Evolutionary conservation across 2,797 vertebrate species (phyloP), one percentile per base, ranked within the genome.

Genomic region (Melanotaenia trifasciata): DNA sequence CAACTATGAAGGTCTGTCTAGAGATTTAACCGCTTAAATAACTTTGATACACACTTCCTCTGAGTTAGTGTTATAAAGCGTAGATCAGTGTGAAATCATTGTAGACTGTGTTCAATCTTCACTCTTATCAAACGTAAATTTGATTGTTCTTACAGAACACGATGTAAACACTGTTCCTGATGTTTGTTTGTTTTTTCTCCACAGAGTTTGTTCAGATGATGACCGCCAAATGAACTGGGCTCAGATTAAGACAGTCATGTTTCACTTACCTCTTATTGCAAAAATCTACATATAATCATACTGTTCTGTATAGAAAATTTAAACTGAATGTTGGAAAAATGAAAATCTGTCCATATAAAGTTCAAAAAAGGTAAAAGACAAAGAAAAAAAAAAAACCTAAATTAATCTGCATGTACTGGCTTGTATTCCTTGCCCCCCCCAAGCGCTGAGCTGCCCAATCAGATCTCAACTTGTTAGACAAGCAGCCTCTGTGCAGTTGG

Each of bases 261-360:
- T 98, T 98, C 97, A 97, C 97, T 98, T 98, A 97, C 96, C 97
- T 98, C 97, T 97, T 90, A 87, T 85, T 97, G 96, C 96, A 97
- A 98, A 97, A 97, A 97, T 94, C 94, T 96, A 97, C 96, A 97
- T 98, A 96, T 98, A 96, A 96, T 97, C 97, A 97, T 97, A 96
- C 95, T 97, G 95, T 98, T 97, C 96, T 97, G 96, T 98, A 97
- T 97, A 97, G 96, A 96, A 96, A 96, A 94, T 85, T 92, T 92
- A 96, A 88, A 96, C 95, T 97, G 96, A 98, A 98, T 98, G 97
- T 98, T 95, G 86, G 88, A 91, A 96, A 95, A 96, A 93, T 90
- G 94, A 95, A 89, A 95, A 96, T 96, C 94, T 96, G 95, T 97
- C 96, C 96, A 96, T 96, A 86, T 91, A 90, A 87, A 89, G 76